phyloP scores from a whole-genome alignment of 2,888 invertebrate genomes.

The Ceramica pisi region DNA sequence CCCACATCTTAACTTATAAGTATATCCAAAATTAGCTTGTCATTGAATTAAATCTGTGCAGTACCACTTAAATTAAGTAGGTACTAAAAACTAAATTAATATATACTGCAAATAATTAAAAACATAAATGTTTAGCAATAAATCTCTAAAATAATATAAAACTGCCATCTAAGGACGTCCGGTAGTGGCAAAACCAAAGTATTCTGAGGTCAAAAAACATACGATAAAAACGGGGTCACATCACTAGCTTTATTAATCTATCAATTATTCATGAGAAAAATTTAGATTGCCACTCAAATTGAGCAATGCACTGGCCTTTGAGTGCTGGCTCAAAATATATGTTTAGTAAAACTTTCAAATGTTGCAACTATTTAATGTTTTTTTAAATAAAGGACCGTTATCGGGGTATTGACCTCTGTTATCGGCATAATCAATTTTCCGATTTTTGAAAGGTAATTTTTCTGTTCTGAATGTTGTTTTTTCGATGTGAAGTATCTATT shows the following conservation, averaged over 20 bases:
- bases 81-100: neutral
- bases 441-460: neutral
- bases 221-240: conserved; percentile 47
- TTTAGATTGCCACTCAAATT: conserved; percentile 46
- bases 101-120: neutral
- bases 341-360: conserved; percentile 37
- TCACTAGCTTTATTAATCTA: conserved; percentile 34
- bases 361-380: conserved; percentile 31
- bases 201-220: conserved; percentile 41
- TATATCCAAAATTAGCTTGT: neutral
- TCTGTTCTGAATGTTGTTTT: neutral
- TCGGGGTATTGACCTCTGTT: conserved; percentile 29
- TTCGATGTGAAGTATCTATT: too few relatives aligned
- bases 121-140: neutral
- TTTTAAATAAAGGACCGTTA: neutral
- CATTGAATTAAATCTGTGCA: neutral
- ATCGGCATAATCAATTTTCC: neutral
- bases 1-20: neutral
- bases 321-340: conserved; percentile 12
- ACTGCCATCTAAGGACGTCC: conserved; percentile 37
- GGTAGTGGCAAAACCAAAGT: conserved; percentile 23
- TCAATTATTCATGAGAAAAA: conserved; percentile 56
- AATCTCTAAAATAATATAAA: neutral
- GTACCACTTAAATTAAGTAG: neutral
- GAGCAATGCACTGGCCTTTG: conserved; percentile 47